Conservation (phyloP, 2,888 invertebrate genomes). For the Zaprionus obscuricornis region DNA sequence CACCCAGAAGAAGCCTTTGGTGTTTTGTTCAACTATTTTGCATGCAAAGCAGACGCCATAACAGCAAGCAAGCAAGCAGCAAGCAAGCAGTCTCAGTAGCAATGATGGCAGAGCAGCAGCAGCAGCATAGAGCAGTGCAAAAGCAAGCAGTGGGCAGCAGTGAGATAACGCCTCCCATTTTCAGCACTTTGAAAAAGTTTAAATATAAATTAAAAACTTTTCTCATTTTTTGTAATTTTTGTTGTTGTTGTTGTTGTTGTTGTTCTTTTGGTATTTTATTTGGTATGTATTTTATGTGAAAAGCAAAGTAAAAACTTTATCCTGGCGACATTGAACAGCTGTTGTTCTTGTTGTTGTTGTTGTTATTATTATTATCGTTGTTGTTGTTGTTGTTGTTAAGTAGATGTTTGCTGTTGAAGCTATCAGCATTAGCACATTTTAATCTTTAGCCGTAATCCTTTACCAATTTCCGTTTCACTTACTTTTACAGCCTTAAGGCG, state of each 20-base stretch:
- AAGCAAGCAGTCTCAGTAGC: too few relatives aligned
- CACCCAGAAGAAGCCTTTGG: constrained; percentile 39
- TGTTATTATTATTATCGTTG: too few relatives aligned
- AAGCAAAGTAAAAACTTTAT: constrained; percentile 78
- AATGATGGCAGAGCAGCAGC: too few relatives aligned
- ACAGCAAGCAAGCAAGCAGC: constrained; percentile 38
- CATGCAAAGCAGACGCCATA: constrained; percentile 56
- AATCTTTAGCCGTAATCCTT: constrained; percentile 65
- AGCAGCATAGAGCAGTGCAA: constrained; percentile 18
- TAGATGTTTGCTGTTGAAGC: constrained; percentile 31
- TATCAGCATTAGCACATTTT: constrained; percentile 52
- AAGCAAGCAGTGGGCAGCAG: constrained; percentile 18
- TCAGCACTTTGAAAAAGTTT: constrained; percentile 81
- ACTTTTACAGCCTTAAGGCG: constrained; percentile 53
- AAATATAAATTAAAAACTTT: constrained; percentile 83
- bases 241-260: constrained; percentile 30
- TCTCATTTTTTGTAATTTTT: constrained; percentile 77
- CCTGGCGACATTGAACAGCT: constrained; percentile 64
- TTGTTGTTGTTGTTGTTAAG: constrained; percentile 11
- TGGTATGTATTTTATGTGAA: constrained; percentile 62
- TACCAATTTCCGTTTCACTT: constrained; percentile 77
- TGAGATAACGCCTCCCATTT: constrained; percentile 73
- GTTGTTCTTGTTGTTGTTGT: constrained; percentile 17
- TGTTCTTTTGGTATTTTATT: constrained; percentile 48
- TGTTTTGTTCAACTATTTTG: constrained; percentile 69